Conservation (phyloP, 2,113 vertebrate genomes). For the Carassius auratus region DNA sequence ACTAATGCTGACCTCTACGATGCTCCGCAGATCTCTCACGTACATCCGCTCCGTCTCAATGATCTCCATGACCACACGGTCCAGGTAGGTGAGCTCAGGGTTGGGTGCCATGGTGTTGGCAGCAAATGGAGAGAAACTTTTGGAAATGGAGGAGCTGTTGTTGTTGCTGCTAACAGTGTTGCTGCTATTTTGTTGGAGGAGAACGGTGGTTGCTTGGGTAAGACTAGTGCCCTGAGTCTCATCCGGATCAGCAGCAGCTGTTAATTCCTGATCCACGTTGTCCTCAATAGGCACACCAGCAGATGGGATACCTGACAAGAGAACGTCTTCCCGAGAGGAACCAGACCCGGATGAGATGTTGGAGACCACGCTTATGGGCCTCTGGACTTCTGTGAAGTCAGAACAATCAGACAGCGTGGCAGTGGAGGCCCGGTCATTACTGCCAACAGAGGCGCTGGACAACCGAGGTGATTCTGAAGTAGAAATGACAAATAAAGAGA, state of each 20-base stretch:
- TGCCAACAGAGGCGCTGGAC: constrained; percentile 68
- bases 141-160: constrained; percentile 51
- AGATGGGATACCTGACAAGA: neutral
- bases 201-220: neutral
- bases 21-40: constrained; percentile 88
- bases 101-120: constrained; percentile 63
- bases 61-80: constrained; percentile 90
- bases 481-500: neutral
- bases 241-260: neutral
- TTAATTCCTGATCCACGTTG: constrained; percentile 52
- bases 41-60: constrained; percentile 93
- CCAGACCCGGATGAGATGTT: constrained; percentile 72
- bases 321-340: constrained; percentile 69
- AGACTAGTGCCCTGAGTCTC: constrained; percentile 2
- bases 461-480: constrained; percentile 72
- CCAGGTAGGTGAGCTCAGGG: constrained; percentile 85
- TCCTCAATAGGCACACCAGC: constrained; percentile 24
- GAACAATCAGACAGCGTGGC: constrained; percentile 67
- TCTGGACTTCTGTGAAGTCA: constrained; percentile 63
- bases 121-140: constrained; percentile 62
- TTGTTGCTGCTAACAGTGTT: constrained; percentile 8
- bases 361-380: constrained; percentile 70
- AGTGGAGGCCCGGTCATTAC: constrained; percentile 78
- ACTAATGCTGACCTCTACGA: constrained; percentile 83
- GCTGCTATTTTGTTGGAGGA: neutral